Evolutionary conservation across 2,888 invertebrate species (phyloP).

Genomic region (Drosophila kambysellisi): DNA sequence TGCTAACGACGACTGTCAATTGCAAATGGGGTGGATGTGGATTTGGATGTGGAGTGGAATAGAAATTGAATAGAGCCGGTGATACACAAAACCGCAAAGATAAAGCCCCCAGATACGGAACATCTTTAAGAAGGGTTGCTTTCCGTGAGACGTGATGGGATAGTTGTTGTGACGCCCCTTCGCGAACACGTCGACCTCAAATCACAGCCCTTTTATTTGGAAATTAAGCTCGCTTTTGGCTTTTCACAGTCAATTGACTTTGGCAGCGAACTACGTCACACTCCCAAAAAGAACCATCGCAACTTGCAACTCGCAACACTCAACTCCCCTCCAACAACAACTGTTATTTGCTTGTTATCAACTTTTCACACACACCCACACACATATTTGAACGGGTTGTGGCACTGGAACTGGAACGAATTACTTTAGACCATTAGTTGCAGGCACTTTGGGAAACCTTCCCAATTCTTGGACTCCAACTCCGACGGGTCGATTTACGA

Average conservation of each 20-base stretch:
- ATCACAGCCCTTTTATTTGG: conserved; percentile 74
- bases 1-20: conserved; percentile 80
- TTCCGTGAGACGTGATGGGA: conserved; percentile 49
- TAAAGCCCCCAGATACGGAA: conserved; percentile 44
- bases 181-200: conserved; percentile 29
- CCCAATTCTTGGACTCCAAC: conserved; percentile 4
- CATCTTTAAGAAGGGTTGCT: conserved; percentile 47
- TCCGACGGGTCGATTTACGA: conserved; percentile 1
- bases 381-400: conserved; percentile 25
- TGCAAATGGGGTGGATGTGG: conserved; percentile 25
- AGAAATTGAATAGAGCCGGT: conserved; percentile 62
- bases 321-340: conserved; percentile 13
- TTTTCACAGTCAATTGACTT: conserved; percentile 80
- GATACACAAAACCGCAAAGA: conserved; percentile 69
- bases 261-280: conserved; percentile 23
- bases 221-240: conserved; percentile 75
- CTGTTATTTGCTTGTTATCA: conserved; percentile 66
- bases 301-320: too few relatives aligned
- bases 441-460: conserved; percentile 48
- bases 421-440: conserved; percentile 63
- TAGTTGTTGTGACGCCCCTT: conserved; percentile 61
- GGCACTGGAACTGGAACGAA: conserved; percentile 43
- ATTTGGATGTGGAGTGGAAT: too few relatives aligned
- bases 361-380: conserved; percentile 45
- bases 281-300: neutral